Conservation (phyloP, 1,140 invertebrate genomes). For the Aradophagus sp. region DNA sequence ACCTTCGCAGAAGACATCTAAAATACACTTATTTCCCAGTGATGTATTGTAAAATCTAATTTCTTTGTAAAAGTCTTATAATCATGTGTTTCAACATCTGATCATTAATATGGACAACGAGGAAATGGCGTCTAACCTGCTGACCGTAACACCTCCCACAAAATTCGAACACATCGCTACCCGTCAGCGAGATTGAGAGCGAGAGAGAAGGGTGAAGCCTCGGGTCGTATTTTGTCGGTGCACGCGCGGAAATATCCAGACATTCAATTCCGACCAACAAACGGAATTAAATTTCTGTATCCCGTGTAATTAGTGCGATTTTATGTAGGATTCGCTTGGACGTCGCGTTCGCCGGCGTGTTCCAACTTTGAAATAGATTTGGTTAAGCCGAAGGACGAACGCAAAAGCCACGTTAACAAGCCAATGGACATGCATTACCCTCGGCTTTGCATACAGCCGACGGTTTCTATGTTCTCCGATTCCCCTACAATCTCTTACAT, state of each 20-base stretch:
- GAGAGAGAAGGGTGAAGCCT: too few relatives aligned
- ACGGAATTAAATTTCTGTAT: constrained; percentile 41
- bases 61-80: too few relatives aligned
- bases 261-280: constrained; percentile 36
- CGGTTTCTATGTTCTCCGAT: constrained; percentile 55
- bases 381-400: constrained; percentile 57
- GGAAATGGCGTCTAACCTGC: constrained; percentile 6
- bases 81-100: too few relatives aligned
- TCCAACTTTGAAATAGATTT: constrained; percentile 58
- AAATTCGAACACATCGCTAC: too few relatives aligned
- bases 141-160: constrained; percentile 16
- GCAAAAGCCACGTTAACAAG: constrained; percentile 60
- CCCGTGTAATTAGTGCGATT: constrained; percentile 52
- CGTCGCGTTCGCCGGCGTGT: constrained; percentile 45
- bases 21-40: too few relatives aligned
- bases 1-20: too few relatives aligned
- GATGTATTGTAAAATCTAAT: too few relatives aligned
- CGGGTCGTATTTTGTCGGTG: constrained; percentile 9
- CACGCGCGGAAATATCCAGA: constrained; percentile 9
- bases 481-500: constrained; percentile 52
- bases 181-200: too few relatives aligned
- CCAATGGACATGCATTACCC: constrained; percentile 59
- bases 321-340: constrained; percentile 47
- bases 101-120: constrained; percentile 9
- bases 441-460: constrained; percentile 54